phyloP scores from a whole-genome alignment of 2,888 invertebrate genomes.

The Tenthredo livida region DNA sequence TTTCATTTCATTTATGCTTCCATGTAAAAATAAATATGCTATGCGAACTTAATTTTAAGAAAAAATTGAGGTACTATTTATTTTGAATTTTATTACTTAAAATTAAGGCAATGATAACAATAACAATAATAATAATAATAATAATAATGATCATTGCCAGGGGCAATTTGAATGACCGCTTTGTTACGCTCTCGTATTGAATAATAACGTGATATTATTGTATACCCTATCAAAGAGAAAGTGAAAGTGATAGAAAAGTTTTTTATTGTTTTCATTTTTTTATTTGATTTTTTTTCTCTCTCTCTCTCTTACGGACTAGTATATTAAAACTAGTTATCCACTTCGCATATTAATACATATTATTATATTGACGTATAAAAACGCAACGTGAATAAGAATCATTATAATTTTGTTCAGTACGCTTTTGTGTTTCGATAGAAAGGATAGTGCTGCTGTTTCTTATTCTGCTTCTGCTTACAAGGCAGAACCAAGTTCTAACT shows the following conservation, averaged over 20 bases:
- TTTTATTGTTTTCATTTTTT: neutral
- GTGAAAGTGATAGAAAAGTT: conserved; percentile 51
- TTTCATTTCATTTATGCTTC: too few species aligned
- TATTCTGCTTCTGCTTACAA: conserved; percentile 46
- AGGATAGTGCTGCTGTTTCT: neutral
- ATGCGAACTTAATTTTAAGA: too few species aligned
- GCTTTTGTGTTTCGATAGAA: conserved; percentile 43
- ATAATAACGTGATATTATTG: conserved; percentile 39
- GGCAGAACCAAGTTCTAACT: conserved; percentile 52
- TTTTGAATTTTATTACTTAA: neutral
- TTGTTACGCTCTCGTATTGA: conserved; percentile 6
- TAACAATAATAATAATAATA: neutral
- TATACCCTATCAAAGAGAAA: conserved; percentile 53
- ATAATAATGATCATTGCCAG: neutral
- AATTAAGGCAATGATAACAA: neutral
- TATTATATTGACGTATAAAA: neutral
- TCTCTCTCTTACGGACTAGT: conserved; percentile 45
- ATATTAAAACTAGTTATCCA: conserved; percentile 23
- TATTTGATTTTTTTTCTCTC: too few species aligned
- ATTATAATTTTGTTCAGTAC: neutral
- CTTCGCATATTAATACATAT: conserved; percentile 25
- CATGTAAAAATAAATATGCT: too few species aligned
- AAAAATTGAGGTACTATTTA: too few species aligned
- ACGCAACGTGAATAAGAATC: neutral
- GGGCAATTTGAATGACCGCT: conserved; percentile 4